Evolutionary conservation across 2,797 vertebrate species (phyloP).

Genomic region (Eremophila alpestris): DNA sequence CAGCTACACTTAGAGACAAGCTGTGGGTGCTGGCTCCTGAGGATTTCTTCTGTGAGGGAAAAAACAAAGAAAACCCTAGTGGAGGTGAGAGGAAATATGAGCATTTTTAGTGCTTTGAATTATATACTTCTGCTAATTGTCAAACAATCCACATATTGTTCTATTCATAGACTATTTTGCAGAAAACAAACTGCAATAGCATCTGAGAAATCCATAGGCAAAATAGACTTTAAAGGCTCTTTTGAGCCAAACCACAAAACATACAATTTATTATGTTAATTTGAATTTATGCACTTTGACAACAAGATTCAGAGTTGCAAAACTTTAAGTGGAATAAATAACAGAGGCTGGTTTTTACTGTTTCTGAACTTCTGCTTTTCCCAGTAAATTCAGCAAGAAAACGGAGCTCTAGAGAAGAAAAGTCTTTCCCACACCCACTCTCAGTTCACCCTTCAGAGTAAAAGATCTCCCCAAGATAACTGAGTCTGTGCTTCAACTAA

Average conservation of each 20-base stretch:
- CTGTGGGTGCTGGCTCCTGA: background rate
- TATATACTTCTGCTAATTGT: background rate
- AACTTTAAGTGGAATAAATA: background rate
- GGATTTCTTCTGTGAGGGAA: background rate
- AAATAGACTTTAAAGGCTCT: background rate
- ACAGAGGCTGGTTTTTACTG: background rate
- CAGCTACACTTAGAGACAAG: background rate
- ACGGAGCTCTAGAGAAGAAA: background rate
- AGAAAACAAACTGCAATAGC: background rate
- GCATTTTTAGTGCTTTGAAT: background rate
- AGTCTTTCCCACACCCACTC: background rate
- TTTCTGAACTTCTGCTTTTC: background rate
- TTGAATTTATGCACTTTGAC: background rate
- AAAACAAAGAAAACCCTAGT: background rate
- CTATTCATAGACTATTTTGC: background rate
- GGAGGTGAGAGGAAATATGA: background rate
- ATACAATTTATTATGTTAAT: background rate
- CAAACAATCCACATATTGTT: background rate
- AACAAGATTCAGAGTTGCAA: background rate
- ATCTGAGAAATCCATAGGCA: constrained; percentile 19
- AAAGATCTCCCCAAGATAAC: background rate
- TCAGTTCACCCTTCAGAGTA: background rate
- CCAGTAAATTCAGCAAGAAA: background rate
- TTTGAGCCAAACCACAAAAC: background rate
- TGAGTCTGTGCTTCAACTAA: background rate